phyloP scores from a whole-genome alignment of 2,888 invertebrate species.

The Amphipoea lucens region DNA sequence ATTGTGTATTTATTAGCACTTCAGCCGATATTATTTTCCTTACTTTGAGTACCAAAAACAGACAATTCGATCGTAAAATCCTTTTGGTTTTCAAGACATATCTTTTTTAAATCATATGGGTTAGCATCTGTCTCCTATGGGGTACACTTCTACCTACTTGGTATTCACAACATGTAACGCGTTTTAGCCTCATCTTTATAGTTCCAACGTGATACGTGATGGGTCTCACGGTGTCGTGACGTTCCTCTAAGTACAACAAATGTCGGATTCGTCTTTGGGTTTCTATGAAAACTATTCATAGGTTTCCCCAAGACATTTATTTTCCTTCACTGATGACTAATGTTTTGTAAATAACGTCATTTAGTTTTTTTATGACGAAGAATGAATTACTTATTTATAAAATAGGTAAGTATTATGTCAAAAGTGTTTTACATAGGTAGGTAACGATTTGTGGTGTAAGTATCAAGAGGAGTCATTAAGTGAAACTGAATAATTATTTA shows the following conservation, averaged over 20 bases:
- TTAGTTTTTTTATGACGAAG: constrained; percentile 12
- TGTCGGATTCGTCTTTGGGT: constrained; percentile 13
- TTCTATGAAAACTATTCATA: constrained; percentile 42
- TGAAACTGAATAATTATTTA: constrained; percentile 3
- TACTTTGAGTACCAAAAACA: not conserved
- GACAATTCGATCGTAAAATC: constrained; percentile 19
- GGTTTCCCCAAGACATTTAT: constrained; percentile 34
- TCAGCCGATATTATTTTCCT: not conserved
- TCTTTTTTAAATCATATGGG: constrained; percentile 3
- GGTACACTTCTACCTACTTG: constrained; percentile 20
- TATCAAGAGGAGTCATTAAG: not conserved
- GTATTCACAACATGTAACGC: constrained; percentile 42
- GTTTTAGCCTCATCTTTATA: constrained; percentile 59
- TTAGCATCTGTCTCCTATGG: constrained; percentile 30
- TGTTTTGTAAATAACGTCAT: constrained; percentile 10
- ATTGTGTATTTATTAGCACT: constrained; percentile 41
- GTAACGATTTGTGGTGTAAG: not conserved
- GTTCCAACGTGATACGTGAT: constrained; percentile 61
- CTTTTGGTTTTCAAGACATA: constrained; percentile 12
- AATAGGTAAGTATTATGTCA: constrained; percentile 8
- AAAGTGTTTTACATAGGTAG: not conserved
- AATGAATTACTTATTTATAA: not conserved
- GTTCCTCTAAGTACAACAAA: constrained; percentile 13
- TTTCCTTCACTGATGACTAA: constrained; percentile 20
- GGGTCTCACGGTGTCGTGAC: constrained; percentile 38